Evolutionary conservation across 2,113 vertebrate genomes (phyloP).

Genomic region (Dissostichus mawsoni): DNA sequence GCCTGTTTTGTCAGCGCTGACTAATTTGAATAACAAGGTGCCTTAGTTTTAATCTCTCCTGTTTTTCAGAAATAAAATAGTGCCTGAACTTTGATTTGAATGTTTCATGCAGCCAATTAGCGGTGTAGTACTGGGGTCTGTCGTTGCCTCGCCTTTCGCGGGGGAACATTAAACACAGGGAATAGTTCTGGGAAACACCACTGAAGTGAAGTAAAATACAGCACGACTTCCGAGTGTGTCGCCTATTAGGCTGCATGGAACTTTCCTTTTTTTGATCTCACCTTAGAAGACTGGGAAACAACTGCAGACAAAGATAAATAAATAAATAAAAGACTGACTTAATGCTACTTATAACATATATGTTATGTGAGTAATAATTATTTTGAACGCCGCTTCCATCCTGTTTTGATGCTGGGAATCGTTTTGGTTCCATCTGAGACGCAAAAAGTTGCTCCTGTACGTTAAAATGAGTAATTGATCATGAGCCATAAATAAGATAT

Average conservation of each 20-base stretch:
- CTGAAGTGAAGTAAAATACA: constrained; percentile 27
- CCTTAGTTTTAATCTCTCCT: constrained; percentile 51
- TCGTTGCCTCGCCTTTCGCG: constrained; percentile 26
- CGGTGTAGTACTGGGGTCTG: constrained; percentile 37
- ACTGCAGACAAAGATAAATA: neutral
- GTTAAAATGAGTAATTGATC: neutral
- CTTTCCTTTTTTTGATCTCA: constrained; percentile 36
- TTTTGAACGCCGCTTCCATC: neutral
- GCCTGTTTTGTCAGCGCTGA: constrained; percentile 53
- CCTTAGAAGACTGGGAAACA: constrained; percentile 24
- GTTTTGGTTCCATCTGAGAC: neutral
- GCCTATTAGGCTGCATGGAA: constrained; percentile 45
- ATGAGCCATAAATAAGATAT: too few relatives aligned
- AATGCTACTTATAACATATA: neutral
- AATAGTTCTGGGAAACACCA: constrained; percentile 52
- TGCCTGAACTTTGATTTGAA: constrained; percentile 67
- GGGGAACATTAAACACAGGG: constrained; percentile 57
- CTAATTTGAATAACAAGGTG: constrained; percentile 75
- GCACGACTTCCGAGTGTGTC: constrained; percentile 22
- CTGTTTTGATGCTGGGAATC: neutral
- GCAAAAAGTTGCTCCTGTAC: too few relatives aligned
- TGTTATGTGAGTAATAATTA: neutral
- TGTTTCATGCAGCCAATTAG: constrained; percentile 73
- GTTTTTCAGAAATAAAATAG: constrained; percentile 34
- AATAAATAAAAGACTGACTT: neutral